phyloP scores from a whole-genome alignment of 2,888 invertebrate species.

The Nowickia ferox region DNA sequence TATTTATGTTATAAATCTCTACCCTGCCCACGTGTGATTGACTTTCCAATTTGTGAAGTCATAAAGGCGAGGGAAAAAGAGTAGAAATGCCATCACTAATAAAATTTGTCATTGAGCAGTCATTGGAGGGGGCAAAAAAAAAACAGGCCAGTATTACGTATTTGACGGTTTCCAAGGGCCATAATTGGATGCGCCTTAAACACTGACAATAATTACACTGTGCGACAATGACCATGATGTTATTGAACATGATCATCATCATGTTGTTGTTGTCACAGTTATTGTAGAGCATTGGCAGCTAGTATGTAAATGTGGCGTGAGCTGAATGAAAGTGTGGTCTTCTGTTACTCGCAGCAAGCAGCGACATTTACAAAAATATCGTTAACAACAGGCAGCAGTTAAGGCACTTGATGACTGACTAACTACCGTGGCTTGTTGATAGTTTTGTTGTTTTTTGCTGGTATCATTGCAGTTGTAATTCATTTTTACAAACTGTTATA shows the following conservation, averaged over 20 bases:
- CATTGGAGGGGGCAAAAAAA: too few relatives aligned
- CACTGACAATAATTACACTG: slow-evolving; percentile 52
- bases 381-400: slow-evolving; percentile 7
- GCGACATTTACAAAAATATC: slow-evolving; percentile 21
- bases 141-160: not conserved
- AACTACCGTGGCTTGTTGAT: slow-evolving; percentile 28
- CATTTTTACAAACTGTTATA: slow-evolving; percentile 16
- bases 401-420: slow-evolving; percentile 45
- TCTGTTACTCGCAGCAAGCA: slow-evolving; percentile 31
- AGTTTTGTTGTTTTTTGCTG: not conserved
- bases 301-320: slow-evolving; percentile 15
- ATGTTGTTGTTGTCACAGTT: slow-evolving; percentile 30
- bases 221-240: slow-evolving; percentile 48
- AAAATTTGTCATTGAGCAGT: not conserved
- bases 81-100: not conserved
- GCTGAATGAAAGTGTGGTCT: slow-evolving; percentile 25
- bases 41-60: not conserved
- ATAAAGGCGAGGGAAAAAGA: not conserved
- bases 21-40: not conserved
- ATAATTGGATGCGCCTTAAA: slow-evolving; percentile 65
- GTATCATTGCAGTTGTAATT: slow-evolving; percentile 21
- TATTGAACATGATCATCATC: slow-evolving; percentile 4
- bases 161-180: slow-evolving; percentile 26
- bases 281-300: slow-evolving; percentile 14
- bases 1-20: slow-evolving; percentile 48